phyloP scores from a whole-genome alignment of 1,140 invertebrate genomes.

The Venturia canescens region DNA sequence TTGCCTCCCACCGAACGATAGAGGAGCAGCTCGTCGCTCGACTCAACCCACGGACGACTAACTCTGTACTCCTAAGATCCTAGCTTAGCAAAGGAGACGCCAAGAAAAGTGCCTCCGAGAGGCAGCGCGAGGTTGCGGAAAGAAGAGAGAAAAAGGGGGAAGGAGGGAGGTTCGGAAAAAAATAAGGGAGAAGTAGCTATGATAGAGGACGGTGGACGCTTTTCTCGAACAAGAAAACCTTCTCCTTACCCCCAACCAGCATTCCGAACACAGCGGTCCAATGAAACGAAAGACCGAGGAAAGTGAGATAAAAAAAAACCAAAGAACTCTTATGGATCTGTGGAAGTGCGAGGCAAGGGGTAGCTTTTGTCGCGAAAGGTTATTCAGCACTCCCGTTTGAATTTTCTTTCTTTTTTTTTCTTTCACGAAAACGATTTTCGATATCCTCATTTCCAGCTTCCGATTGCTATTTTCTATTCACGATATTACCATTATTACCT shows the following conservation, averaged over 20 bases:
- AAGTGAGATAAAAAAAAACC: conserved; percentile 25
- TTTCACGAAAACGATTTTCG: neutral
- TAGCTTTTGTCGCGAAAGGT: neutral
- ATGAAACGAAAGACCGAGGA: conserved; percentile 20
- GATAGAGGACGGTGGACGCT: neutral
- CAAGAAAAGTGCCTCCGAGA: neutral
- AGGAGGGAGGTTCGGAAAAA: neutral
- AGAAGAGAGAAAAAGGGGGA: neutral
- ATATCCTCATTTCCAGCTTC: neutral
- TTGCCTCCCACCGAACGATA: conserved; percentile 1
- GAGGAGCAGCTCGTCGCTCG: conserved; percentile 17
- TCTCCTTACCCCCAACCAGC: neutral
- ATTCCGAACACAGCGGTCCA: conserved; percentile 8
- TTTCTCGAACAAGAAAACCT: neutral
- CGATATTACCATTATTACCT: no score
- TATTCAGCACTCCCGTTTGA: neutral
- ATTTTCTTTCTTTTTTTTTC: no score
- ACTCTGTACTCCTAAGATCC: neutral
- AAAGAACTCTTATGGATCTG: conserved; percentile 31
- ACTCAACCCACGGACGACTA: neutral
- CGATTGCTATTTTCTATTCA: no score
- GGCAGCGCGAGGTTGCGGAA: neutral
- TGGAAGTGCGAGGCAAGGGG: neutral
- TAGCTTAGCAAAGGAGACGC: neutral
- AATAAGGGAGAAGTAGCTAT: no score